Percentiles rank a stretch among this genome's conserved stretches.
Evolutionary conservation across 2,888 invertebrate species (phyloP).

Genomic region (Diogma glabrata): DNA sequence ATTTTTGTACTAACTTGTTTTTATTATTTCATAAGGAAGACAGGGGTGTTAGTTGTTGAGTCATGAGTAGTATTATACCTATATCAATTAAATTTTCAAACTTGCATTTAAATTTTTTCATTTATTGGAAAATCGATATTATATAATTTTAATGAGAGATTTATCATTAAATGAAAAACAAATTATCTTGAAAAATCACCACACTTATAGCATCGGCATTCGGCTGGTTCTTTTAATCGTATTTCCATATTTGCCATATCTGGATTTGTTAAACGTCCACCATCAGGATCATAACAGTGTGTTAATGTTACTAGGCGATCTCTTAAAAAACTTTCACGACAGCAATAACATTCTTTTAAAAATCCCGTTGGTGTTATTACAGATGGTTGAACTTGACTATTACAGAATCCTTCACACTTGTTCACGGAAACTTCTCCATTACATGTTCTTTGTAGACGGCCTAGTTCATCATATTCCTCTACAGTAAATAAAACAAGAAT

Average conservation of each 20-base stretch:
- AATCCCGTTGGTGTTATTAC: conserved; percentile 82
- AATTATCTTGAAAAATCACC: conserved; percentile 72
- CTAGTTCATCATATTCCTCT: conserved; percentile 80
- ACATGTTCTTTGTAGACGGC: conserved; percentile 71
- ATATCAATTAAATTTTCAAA: too few relatives aligned
- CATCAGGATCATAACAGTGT: conserved; percentile 87
- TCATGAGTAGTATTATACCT: too few relatives aligned
- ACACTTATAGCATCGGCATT: conserved; percentile 85
- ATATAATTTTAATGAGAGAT: too few relatives aligned
- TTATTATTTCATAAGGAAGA: too few relatives aligned
- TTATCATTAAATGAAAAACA: too few relatives aligned
- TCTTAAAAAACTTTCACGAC: conserved; percentile 74
- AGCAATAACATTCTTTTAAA: conserved; percentile 89
- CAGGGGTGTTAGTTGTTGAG: too few relatives aligned
- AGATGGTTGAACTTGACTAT: conserved; percentile 84
- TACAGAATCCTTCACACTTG: conserved; percentile 89
- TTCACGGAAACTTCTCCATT: conserved; percentile 82
- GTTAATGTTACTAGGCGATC: conserved; percentile 67
- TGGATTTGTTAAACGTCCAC: conserved; percentile 57
- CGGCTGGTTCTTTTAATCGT: conserved; percentile 72
- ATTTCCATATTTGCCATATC: conserved; percentile 68
- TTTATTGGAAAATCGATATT: too few relatives aligned
- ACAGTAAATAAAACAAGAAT: neutral
- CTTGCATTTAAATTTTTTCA: too few relatives aligned
- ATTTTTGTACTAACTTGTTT: too few relatives aligned